Evolutionary conservation across 1,140 invertebrate genomes (phyloP), one percentile per base, ranked within the genome.

Genomic region (Homalodisca vitripennis): DNA sequence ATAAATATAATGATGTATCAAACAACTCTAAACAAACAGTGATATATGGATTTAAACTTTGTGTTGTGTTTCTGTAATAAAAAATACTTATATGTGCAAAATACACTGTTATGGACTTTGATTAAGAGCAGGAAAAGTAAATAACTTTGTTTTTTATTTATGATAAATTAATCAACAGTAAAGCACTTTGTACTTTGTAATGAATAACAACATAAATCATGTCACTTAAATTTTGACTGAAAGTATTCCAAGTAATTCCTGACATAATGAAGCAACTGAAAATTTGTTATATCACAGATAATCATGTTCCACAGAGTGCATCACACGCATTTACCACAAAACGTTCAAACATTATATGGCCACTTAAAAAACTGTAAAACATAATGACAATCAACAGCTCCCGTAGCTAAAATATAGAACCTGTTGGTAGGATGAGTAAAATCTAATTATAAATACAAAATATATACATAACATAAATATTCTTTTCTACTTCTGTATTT

Each of bases 211-310:
- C 6, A 10, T 41, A 41, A 6, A 41, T 17, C 6, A 41, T 41
- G 6, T 41, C n/a, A n/a, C n/a, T 41, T 41, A 41, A 41, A 17
- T 41, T 6, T 10, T 6, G 6, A 41, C 17, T 41, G 17, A 41
- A 10, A 10, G 17, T 10, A 41, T 6, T 6, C 34, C 6, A 41
- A 17, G 6, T 12, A 3, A 3, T 20, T 14, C 48, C 48, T 51
- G 48, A 51, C 48, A 51, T 10, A 3, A 51, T 10, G 48, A 51
- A 51, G 48, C n/a, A 20, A 22, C 48, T 51, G 48, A 51, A 3
- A 51, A 6, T 51, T 51, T 20, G 6, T 20, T 51, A n/a, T 51
- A 51, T 51, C 48, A 51, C 48, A 51, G 48, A 51, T 51, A 51
- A n/a, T 12, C 48, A 41, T 20, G 48, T 51, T 51, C 48, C n/a